Evolutionary conservation across 1,140 invertebrate species (phyloP).

Genomic region (Brachionus plicatilis): DNA sequence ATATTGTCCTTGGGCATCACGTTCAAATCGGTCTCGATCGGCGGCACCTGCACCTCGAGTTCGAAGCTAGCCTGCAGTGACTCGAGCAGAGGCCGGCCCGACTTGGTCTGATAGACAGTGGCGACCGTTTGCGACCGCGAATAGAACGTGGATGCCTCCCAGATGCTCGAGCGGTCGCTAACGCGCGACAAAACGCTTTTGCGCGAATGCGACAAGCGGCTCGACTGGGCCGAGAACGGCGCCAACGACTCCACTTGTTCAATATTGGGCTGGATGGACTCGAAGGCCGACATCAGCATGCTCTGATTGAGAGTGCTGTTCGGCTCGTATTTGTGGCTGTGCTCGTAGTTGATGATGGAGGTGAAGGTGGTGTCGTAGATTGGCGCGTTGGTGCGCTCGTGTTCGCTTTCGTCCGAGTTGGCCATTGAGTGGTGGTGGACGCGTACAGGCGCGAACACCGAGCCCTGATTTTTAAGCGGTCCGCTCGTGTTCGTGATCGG

Average conservation of each 20-base stretch:
- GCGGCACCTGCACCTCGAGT: neutral
- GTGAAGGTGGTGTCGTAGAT: neutral
- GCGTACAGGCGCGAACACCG: neutral
- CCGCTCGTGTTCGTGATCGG: neutral
- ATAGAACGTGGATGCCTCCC: slow-evolving; percentile 34
- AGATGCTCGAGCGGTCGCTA: slow-evolving; percentile 13
- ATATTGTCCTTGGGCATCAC: slow-evolving; percentile 46
- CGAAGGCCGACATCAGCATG: neutral
- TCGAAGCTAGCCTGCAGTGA: slow-evolving; percentile 21
- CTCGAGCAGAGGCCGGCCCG: neutral
- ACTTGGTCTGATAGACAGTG: slow-evolving; percentile 27
- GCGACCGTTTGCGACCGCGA: slow-evolving; percentile 5
- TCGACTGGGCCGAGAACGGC: neutral
- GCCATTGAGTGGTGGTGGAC: neutral
- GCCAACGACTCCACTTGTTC: neutral
- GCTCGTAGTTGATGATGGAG: neutral
- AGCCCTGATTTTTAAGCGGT: neutral
- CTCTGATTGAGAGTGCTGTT: neutral
- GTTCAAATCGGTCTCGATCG: neutral
- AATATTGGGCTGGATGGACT: neutral
- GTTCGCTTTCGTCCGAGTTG: neutral
- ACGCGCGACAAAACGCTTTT: neutral
- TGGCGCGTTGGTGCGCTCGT: neutral
- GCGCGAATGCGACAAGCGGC: neutral
- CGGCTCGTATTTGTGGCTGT: neutral